Base-by-base conservation (phyloP, 2,113 vertebrate genomes). In the Heteronetta atricapilla region DNA sequence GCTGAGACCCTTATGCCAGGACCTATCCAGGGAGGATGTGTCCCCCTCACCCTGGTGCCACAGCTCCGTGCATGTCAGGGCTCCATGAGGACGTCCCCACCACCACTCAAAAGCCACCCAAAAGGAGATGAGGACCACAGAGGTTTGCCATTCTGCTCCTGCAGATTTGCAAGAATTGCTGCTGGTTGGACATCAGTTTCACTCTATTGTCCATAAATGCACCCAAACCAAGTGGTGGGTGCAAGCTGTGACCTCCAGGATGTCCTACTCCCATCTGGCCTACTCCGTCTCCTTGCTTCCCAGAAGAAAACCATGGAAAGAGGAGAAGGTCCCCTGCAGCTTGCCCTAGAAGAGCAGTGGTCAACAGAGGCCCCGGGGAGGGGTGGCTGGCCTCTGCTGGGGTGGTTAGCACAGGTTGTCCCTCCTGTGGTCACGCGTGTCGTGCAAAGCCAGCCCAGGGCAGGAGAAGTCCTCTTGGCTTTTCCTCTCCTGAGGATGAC, bases 1-100 rank as follows among this genome's bases (percentile, higher is more conserved):
- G 28, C 11, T 0, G 0, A 88, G 18, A n/a, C 50, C 58, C 48
- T 76, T 40, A 38, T 48, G 34, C 18, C 13, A 33, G 70, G 34
- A 93, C 55, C 42, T 2, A 8, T 4, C 25, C 4, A 9, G 18
- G 42, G 29, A 82, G 25, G 36, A 64, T 38, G 8, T 64, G 38
- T 40, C 38, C 60, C 70, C 52, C 26, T 33, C 5, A 0, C 22
- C 11, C 40, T 72, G 1, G 0, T 74, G 50, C 73, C 23, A 1
- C 19, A 36, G 78, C 25, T 62, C 70, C 25, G 23, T 31, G 66
- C 66, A 36, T 52, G 2, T 19, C 29, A 29, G 13, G 29, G 7
- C 11, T 11, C 56, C 1, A 2, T 63, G 34, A 60, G 25, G 40
- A 59, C 2, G 2, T 63, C 19, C 29, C 29, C 9, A 8, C 36